phyloP scores from a whole-genome alignment of 2,797 vertebrate species.

The Lacerta viridis region DNA sequence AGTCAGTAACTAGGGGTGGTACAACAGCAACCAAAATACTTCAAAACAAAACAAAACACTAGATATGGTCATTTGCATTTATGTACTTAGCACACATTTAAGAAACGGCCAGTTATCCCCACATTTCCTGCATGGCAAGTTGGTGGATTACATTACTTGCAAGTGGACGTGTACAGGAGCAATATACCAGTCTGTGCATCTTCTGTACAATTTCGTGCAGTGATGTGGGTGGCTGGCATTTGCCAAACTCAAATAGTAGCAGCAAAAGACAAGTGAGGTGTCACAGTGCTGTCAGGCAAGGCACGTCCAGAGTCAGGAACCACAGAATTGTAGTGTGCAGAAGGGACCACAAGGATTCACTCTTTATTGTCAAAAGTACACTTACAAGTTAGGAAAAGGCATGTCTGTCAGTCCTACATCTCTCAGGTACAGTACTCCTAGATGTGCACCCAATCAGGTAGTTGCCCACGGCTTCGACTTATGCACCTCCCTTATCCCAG shows the following conservation, averaged over 20 bases:
- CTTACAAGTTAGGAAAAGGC: no score
- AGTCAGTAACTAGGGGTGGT: conserved; percentile 22
- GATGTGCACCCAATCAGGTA: no score
- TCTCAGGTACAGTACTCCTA: no score
- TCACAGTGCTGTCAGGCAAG: no score
- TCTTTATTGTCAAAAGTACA: no score
- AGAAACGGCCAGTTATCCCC: background rate
- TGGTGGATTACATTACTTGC: background rate
- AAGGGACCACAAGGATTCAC: no score
- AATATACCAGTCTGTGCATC: background rate
- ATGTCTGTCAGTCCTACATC: no score
- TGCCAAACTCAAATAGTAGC: background rate
- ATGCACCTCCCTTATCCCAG: no score
- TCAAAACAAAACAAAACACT: background rate
- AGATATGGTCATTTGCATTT: conserved; percentile 1
- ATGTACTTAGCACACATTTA: background rate
- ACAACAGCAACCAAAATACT: conserved; percentile 14
- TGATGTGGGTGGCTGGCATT: background rate
- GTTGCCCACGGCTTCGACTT: no score
- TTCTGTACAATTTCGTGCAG: background rate
- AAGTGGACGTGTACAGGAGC: background rate
- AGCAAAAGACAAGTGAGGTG: conserved; percentile 22
- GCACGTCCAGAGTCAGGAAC: no score
- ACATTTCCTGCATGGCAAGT: background rate
- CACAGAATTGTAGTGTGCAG: no score